Base-by-base conservation (phyloP, 2,888 invertebrate genomes). In the Mesochorus sp. region DNA sequence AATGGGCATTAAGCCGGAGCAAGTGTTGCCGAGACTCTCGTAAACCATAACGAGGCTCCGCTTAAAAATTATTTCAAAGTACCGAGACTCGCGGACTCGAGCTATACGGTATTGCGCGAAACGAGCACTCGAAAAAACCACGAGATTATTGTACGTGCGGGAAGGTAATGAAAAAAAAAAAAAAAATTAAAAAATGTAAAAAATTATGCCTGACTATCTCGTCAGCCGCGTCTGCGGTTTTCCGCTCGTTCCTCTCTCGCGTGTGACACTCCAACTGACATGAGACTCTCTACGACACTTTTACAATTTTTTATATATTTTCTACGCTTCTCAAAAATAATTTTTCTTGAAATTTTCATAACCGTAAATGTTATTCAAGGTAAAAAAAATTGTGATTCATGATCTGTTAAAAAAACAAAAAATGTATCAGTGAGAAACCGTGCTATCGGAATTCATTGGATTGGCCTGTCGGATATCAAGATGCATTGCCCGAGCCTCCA, bases 31-130 rank as follows among this genome's bases (percentile, higher is more conserved):
- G 28, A 17, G 51, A 34, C 34, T 53, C 53, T n/a, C 53, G 42
- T 28, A 19, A 42, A 42, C 42, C 17, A 10, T 34, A 37, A 47
- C 59, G 47, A 70, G 49, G 49, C 55, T 70, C 17, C 47, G 47
- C 24, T 70, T 49, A n/a, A 37, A 59, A 70, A 70, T 70, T 70
- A 70, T 34, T 49, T 10, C 49, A 28, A 49, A 70, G 49, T 17
- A 31, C 24, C 47, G 24, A 47, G 14, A 59, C 6, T 53, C 24
- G 24, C 34, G 34, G 8, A 4, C 21, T 1, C 14, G 42, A 24
- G 10, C 21, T 31, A 26, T 31, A 47, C 49, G 47, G 70, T 70
- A 6, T 0, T 26, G n/a, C 17, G 14, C 14, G 24, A 10, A 24
- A 34, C 42, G 28, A 47, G 26, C 34, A 37, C 26, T 55, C 10